Evolutionary conservation across 2,797 vertebrate species (phyloP).

Genomic region (Liparis tanakae): DNA sequence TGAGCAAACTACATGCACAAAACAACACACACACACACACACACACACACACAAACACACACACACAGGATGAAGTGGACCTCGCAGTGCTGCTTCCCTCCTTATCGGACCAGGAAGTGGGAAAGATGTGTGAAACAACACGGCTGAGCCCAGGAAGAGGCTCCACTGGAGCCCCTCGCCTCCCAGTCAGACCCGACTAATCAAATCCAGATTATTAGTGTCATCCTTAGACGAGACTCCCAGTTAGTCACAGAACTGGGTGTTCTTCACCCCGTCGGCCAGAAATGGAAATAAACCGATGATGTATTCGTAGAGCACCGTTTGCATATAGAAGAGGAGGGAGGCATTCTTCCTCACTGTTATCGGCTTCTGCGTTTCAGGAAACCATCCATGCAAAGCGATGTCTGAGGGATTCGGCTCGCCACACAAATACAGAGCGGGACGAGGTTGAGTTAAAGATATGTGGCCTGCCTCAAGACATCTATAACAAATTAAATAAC

Average conservation of each 20-base stretch:
- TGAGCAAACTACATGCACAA: neutral
- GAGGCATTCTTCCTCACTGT: neutral
- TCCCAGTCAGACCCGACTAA: neutral
- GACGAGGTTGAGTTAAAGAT: constrained; percentile 10
- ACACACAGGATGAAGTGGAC: constrained; percentile 11
- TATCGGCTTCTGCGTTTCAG: constrained; percentile 8
- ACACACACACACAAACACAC: constrained; percentile 9
- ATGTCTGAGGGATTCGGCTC: neutral
- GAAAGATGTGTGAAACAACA: constrained; percentile 24
- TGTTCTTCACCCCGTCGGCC: neutral
- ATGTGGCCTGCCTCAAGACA: neutral
- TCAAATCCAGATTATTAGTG: constrained; percentile 12
- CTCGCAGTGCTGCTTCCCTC: neutral
- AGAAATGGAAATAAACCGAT: constrained; percentile 6
- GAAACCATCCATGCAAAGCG: constrained; percentile 26
- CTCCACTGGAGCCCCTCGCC: neutral
- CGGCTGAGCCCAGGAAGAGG: constrained; percentile 23
- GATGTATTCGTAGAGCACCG: neutral
- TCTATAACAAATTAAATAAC: neutral
- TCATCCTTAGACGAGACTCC: neutral
- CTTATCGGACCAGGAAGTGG: constrained; percentile 50
- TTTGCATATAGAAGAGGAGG: neutral
- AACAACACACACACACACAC: neutral
- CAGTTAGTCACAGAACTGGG: neutral
- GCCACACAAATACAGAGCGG: constrained; percentile 22